phyloP scores from a whole-genome alignment of 2,113 vertebrate species.

The Acinonyx jubatus region DNA sequence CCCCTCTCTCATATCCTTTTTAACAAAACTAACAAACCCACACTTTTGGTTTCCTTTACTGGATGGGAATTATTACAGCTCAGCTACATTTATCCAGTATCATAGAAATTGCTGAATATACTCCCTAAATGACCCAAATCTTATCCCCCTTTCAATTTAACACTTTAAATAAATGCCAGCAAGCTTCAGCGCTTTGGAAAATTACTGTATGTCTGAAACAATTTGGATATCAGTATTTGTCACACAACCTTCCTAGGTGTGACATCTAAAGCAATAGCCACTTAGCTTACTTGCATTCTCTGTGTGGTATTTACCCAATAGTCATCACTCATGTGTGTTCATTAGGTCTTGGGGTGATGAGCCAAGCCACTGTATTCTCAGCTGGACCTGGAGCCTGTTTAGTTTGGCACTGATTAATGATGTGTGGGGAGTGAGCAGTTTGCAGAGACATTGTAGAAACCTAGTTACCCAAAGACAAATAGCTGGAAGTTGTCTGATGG shows the following conservation, averaged over 20 bases:
- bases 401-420: conserved; percentile 55
- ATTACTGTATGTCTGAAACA: not conserved
- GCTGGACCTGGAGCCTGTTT: conserved; percentile 29
- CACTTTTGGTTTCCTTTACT: not conserved
- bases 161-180: conserved; percentile 19
- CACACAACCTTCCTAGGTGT: not conserved
- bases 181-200: not conserved
- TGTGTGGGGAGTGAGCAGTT: not conserved
- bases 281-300: not conserved
- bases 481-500: not conserved
- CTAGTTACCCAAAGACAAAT: conserved; percentile 57
- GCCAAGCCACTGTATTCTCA: conserved; percentile 41
- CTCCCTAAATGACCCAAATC: not conserved
- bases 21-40: not conserved
- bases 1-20: not conserved
- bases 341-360: conserved; percentile 34
- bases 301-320: not conserved
- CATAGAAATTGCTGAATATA: not conserved
- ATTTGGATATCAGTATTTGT: not conserved
- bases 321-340: conserved; percentile 34
- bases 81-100: not conserved
- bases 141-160: conserved; percentile 23
- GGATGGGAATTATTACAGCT: not conserved
- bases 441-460: conserved; percentile 23
- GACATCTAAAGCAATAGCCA: not conserved